Base-by-base conservation (phyloP, 2,113 vertebrate species). In the Clupea harengus region DNA sequence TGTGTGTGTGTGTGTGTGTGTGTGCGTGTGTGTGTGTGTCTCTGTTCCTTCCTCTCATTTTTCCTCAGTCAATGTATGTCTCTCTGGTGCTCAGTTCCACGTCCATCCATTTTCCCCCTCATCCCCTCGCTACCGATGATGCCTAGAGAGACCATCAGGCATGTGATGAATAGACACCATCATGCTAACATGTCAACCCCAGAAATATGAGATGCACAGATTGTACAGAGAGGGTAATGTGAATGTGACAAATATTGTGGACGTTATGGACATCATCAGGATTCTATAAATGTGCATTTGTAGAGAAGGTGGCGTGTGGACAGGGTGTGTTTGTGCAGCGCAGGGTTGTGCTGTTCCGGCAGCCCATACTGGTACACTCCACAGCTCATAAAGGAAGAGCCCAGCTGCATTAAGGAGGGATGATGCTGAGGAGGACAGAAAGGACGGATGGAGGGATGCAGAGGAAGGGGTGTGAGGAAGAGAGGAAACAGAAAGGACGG, bases 361-460 rank as follows among this genome's bases (percentile, higher is more conserved):
- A 60, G 54, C 28, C 32, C 25, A 72, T 8, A 72, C n/a, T 32
- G 64, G 25, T 32, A 25, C 6, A 72, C n/a, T 28, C 25, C 64
- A 32, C 3, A 72, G 64, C 28, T 72, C 25, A 72, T 72, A 28
- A 72, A 28, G n/a, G 64, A 25, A 67, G 28, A 72, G 9, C 25
- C 25, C 1, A 25, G 28, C 64, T 72, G 64, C 64, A 72, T 72
- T 72, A 72, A 72, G 64, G 64, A 17, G 64, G 64, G 8, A 72
- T 72, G n/a, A 72, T 32, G 64, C 64, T 67, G 11, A 72, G 44
- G 81, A 57, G 6, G n/a, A 78, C 67, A 11, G n/a, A 80, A 89
- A 89, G 83, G 88, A 86, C 81, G 84, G 83, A 82, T 87, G 81
- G 50, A 80, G 8, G 75, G 80, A 84, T 47, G 22, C 86, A 47